Conservation (phyloP, 2,113 vertebrate species). For the Pogonocichla stellata region DNA sequence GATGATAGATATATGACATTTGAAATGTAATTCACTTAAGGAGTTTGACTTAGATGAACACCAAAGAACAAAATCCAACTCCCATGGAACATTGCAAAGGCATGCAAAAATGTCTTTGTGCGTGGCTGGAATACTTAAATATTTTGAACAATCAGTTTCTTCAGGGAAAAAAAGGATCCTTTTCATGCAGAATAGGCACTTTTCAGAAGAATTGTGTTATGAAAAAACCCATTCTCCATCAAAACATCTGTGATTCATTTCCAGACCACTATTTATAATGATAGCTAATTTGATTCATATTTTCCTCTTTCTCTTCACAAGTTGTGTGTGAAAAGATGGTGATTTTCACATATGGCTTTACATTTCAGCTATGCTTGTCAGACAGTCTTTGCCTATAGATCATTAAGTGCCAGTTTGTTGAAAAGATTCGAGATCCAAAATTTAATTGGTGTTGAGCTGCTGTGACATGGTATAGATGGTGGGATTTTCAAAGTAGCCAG, state of each 20-base stretch:
- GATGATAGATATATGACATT: conserved; percentile 55
- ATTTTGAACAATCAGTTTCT: conserved; percentile 61
- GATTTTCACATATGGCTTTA: conserved; percentile 39
- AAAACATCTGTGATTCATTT: conserved; percentile 57
- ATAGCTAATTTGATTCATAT: conserved; percentile 67
- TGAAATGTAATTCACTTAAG: conserved; percentile 29
- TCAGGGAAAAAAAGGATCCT: conserved; percentile 20
- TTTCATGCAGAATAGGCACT: conserved; percentile 44
- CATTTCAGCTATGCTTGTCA: conserved; percentile 31
- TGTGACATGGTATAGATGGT: background rate
- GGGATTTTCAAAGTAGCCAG: background rate
- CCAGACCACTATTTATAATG: conserved; percentile 52
- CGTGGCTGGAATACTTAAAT: conserved; percentile 46
- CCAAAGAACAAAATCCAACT: conserved; percentile 20
- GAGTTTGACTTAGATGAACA: conserved; percentile 48
- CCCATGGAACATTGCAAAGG: conserved; percentile 34
- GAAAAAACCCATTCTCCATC: conserved; percentile 31
- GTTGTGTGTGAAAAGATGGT: conserved; percentile 32
- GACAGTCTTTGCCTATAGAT: conserved; percentile 18
- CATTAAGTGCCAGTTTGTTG: conserved; percentile 4
- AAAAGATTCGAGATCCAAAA: background rate
- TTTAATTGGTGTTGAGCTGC: conserved; percentile 15
- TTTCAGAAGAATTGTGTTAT: conserved; percentile 52
- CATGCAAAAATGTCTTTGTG: conserved; percentile 54
- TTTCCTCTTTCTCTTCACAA: conserved; percentile 48